Evolutionary conservation across 2,888 invertebrate species (phyloP).

Genomic region (Thereva unica): DNA sequence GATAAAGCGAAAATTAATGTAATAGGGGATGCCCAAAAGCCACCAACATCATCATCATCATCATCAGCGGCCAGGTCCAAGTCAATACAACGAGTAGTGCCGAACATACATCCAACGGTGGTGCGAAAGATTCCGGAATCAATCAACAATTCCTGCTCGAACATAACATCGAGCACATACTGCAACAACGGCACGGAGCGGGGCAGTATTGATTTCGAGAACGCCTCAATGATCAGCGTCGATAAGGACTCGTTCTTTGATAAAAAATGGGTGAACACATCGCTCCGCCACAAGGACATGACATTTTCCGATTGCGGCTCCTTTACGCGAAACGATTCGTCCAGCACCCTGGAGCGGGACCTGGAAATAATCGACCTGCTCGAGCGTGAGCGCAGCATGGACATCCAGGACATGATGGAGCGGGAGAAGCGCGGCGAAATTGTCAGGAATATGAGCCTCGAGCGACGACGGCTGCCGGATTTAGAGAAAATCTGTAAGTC

Average conservation of each 20-base stretch:
- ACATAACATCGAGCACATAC: slow-evolving; percentile 54
- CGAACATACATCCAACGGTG: neutral
- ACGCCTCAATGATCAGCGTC: slow-evolving; percentile 30
- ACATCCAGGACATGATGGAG: slow-evolving; percentile 56
- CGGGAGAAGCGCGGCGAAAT: slow-evolving; percentile 46
- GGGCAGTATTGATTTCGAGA: slow-evolving; percentile 40
- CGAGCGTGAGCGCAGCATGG: slow-evolving; percentile 57
- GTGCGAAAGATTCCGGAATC: slow-evolving; percentile 44
- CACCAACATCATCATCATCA: neutral
- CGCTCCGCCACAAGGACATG: slow-evolving; percentile 50
- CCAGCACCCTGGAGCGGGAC: slow-evolving; percentile 56
- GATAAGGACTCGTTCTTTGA: slow-evolving; percentile 46
- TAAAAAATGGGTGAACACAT: slow-evolving; percentile 45
- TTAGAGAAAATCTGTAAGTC: slow-evolving; percentile 54
- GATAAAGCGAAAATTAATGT: slow-evolving; percentile 31
- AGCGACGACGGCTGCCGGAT: slow-evolving; percentile 53
- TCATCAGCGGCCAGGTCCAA: neutral
- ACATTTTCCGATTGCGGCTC: slow-evolving; percentile 54
- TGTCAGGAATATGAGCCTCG: slow-evolving; percentile 41
- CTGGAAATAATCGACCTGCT: slow-evolving; percentile 57
- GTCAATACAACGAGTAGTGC: neutral
- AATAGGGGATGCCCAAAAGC: slow-evolving; percentile 18
- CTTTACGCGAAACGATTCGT: slow-evolving; percentile 50
- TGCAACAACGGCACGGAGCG: slow-evolving; percentile 50
- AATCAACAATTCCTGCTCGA: slow-evolving; percentile 54